These are phyloP conservation scores for Argyra leucocephala DNA, from an alignment of 2,888 invertebrate species.

Conservation along the genomic window DNA sequence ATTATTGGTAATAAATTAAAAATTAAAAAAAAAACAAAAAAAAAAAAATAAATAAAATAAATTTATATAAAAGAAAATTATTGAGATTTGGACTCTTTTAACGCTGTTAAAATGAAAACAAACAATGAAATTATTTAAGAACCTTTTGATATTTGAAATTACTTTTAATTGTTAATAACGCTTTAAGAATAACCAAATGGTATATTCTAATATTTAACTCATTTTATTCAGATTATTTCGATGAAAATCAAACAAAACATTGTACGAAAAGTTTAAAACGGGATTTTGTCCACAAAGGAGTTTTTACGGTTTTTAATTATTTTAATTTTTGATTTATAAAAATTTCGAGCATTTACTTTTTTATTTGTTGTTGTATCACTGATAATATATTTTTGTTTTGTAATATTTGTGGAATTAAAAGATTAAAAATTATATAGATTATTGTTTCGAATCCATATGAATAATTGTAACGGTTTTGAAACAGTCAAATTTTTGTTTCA, in stretches of 20 bases:
- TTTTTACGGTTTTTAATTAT: background rate
- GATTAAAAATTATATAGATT: too few relatives aligned
- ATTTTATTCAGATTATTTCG: background rate
- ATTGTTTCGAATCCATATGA: too few relatives aligned
- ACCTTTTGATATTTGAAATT: background rate
- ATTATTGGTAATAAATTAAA: slow-evolving; percentile 6
- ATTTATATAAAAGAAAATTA: too few relatives aligned
- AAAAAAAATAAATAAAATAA: too few relatives aligned
- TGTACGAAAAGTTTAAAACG: background rate
- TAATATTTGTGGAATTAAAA: too few relatives aligned
- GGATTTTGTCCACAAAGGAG: background rate
- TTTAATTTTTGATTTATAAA: background rate
- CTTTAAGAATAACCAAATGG: too few relatives aligned
- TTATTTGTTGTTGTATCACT: too few relatives aligned
- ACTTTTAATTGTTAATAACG: background rate
- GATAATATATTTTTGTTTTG: too few relatives aligned
- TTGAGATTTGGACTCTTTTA: background rate
- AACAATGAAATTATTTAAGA: background rate
- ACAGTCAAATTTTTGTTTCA: too few relatives aligned
- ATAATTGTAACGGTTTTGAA: too few relatives aligned
- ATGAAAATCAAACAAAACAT: background rate
- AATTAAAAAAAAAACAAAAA: background rate
- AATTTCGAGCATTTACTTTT: background rate
- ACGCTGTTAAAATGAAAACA: background rate
- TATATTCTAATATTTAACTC: too few relatives aligned